These are phyloP conservation scores for Maconellicoccus hirsutus DNA, from an alignment of 1,140 invertebrate species.

Conservation along the genomic window DNA sequence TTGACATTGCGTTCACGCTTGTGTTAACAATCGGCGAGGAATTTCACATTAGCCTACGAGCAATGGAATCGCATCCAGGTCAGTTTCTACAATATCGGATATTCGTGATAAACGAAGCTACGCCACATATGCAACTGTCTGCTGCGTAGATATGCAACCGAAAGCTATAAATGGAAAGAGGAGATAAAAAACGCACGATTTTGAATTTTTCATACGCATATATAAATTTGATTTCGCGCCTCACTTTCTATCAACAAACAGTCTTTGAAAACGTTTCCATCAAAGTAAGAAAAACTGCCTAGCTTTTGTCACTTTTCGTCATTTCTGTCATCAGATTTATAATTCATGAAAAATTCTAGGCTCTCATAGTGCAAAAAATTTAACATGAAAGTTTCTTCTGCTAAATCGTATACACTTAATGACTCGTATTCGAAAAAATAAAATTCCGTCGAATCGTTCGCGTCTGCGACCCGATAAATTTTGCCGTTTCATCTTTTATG, in stretches of 20 bases:
- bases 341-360: too few relatives aligned
- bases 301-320: too few relatives aligned
- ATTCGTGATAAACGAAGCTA: background rate
- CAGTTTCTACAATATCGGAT: background rate
- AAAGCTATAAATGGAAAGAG: background rate
- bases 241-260: background rate
- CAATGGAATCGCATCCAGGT: background rate
- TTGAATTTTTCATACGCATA: background rate
- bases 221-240: background rate
- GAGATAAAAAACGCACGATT: conserved; percentile 3
- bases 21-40: conserved; percentile 7
- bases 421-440: too few relatives aligned
- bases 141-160: background rate
- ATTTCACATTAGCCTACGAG: background rate
- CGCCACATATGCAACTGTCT: background rate
- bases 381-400: too few relatives aligned
- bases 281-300: too few relatives aligned
- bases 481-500: background rate
- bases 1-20: background rate
- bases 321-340: too few relatives aligned
- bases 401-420: too few relatives aligned
- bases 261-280: too few relatives aligned
- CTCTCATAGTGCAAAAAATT: too few relatives aligned
- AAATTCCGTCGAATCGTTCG: too few relatives aligned
- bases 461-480: background rate